Evolutionary conservation across 1,140 invertebrate genomes (phyloP).

Genomic region (Drosophila watanabei): DNA sequence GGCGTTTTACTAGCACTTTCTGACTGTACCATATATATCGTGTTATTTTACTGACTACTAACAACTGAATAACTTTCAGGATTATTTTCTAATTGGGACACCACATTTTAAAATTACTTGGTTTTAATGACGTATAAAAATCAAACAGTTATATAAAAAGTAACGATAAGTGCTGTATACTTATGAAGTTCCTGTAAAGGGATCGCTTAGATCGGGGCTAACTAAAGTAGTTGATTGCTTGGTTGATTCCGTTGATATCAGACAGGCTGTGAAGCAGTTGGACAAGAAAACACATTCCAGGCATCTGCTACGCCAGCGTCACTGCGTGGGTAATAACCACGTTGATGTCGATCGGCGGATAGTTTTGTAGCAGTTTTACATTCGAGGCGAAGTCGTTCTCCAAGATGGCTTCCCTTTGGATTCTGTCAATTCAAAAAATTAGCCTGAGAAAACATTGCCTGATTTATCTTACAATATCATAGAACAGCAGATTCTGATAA

Average conservation of each 20-base stretch:
- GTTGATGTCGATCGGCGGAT: slow-evolving; percentile 91
- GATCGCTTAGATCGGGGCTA: slow-evolving; percentile 21
- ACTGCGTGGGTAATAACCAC: slow-evolving; percentile 77
- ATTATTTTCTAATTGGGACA: slow-evolving; percentile 23
- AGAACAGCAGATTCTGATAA: slow-evolving; percentile 96
- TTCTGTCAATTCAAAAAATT: slow-evolving; percentile 87
- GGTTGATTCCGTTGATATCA: slow-evolving; percentile 21
- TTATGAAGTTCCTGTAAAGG: slow-evolving; percentile 34
- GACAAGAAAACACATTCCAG: slow-evolving; percentile 5
- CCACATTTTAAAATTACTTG: slow-evolving; percentile 58
- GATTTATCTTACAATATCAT: slow-evolving; percentile 95
- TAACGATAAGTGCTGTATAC: slow-evolving; percentile 7
- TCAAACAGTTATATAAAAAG: slow-evolving; percentile 63
- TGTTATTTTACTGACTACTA: slow-evolving; percentile 39
- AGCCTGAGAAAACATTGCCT: not conserved
- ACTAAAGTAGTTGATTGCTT: slow-evolving; percentile 62
- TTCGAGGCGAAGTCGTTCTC: slow-evolving; percentile 95
- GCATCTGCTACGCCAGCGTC: slow-evolving; percentile 60
- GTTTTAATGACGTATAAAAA: slow-evolving; percentile 66
- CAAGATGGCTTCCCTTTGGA: slow-evolving; percentile 93
- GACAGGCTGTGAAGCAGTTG: slow-evolving; percentile 14
- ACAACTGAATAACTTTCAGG: slow-evolving; percentile 16
- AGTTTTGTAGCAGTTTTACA: slow-evolving; percentile 96
- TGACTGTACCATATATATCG: slow-evolving; percentile 17
- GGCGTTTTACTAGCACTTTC: slow-evolving; percentile 13